These are phyloP conservation scores for Clarias laeviceps DNA, from an alignment of 2,797 vertebrate genomes.

Conservation along the genomic window DNA sequence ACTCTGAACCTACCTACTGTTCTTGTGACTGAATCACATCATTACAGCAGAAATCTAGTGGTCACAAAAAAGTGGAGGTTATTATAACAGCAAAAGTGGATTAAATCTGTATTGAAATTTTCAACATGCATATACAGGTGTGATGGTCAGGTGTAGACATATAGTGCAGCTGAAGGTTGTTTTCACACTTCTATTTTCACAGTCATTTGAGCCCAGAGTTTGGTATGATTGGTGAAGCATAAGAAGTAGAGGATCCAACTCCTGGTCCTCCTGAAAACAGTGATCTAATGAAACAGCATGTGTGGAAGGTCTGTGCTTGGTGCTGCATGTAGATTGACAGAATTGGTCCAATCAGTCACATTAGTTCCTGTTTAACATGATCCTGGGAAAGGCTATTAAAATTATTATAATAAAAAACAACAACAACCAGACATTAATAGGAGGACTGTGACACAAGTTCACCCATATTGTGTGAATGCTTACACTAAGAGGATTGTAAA, in stretches of 20 bases:
- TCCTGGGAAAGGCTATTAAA: background rate
- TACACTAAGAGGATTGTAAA: background rate
- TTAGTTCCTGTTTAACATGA: background rate
- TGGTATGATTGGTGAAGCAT: background rate
- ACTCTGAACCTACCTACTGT: background rate
- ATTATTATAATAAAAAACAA: no score
- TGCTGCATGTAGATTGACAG: background rate
- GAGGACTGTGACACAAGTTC: background rate
- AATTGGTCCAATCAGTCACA: background rate
- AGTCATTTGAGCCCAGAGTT: background rate
- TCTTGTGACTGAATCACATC: background rate
- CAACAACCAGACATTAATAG: background rate
- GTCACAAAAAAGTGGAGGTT: background rate
- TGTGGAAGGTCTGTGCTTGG: background rate
- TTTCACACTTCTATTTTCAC: background rate
- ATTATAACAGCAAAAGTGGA: background rate
- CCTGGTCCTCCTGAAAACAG: background rate
- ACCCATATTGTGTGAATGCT: background rate
- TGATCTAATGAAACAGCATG: background rate
- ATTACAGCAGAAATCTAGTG: no score
- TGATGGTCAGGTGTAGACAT: background rate
- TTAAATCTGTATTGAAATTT: background rate
- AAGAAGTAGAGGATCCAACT: no score
- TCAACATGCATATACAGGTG: no score
- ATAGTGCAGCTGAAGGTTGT: background rate